Percentiles rank a stretch among this genome's conserved stretches.
Evolutionary conservation across 92 coral and sea anemone genomes (phyloP).

Genomic region (Phenganax marumi): DNA sequence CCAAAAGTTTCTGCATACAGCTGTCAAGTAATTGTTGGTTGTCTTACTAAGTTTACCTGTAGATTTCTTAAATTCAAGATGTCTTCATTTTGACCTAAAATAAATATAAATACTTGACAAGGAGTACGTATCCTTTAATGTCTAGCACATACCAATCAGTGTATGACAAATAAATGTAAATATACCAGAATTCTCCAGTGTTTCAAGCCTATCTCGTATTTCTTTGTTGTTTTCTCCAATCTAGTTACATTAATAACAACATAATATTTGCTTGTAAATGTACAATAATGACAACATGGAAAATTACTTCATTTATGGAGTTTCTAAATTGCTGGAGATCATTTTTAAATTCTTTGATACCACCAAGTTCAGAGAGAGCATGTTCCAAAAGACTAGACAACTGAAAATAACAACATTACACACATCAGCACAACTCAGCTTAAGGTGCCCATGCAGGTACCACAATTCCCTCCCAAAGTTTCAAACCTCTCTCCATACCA

Average conservation of each 20-base stretch:
- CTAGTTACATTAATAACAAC: constrained; percentile 37
- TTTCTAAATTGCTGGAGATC: constrained; percentile 68
- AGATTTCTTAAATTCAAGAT: constrained; percentile 71
- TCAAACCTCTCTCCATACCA: no score
- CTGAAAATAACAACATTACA: constrained; percentile 36
- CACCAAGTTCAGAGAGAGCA: constrained; percentile 81
- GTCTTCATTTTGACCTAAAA: constrained; percentile 82
- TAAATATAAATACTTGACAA: not conserved
- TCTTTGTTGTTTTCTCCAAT: constrained; percentile 65
- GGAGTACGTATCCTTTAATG: no score
- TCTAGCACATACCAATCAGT: not conserved
- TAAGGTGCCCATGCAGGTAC: not conserved
- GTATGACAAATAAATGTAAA: not conserved
- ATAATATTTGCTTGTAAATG: not conserved
- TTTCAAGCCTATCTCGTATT: constrained; percentile 66
- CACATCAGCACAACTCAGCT: not conserved
- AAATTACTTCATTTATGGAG: constrained; percentile 66
- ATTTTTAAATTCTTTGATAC: constrained; percentile 69
- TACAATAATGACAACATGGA: not conserved
- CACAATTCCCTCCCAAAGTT: not conserved
- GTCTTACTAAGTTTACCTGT: constrained; percentile 74
- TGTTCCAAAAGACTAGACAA: constrained; percentile 78
- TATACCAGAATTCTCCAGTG: constrained; percentile 87
- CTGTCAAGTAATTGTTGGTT: not conserved
- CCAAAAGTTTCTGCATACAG: not conserved